Evolutionary conservation across 23 tunicate genomes (phyloP).

Genomic region (Halocynthia roretzi): DNA sequence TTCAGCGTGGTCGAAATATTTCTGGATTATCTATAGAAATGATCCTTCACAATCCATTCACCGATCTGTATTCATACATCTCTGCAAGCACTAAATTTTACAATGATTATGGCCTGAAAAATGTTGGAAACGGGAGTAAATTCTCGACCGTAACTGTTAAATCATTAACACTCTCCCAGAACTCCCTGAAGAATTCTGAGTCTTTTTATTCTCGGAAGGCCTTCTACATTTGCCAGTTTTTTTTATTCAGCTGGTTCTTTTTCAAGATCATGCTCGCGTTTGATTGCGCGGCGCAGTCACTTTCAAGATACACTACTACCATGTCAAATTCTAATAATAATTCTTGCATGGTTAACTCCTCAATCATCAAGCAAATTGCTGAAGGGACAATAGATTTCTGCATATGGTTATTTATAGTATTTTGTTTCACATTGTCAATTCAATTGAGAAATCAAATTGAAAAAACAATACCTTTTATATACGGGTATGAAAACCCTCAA

Average conservation of each 20-base stretch:
- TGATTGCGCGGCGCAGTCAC: background rate
- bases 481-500: constrained; percentile 2
- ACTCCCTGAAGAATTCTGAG: too few relatives aligned
- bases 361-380: background rate
- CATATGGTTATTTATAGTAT: background rate
- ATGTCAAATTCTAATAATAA: background rate
- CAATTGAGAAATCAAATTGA: background rate
- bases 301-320: background rate
- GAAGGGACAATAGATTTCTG: background rate
- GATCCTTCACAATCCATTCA: constrained; percentile 12
- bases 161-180: background rate
- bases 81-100: background rate
- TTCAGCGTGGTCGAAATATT: background rate
- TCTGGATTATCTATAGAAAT: background rate
- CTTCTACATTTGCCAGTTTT: too few relatives aligned
- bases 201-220: too few relatives aligned
- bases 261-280: too few relatives aligned
- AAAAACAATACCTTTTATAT: constrained; percentile 4
- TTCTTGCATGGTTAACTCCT: too few relatives aligned
- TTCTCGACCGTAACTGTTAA: background rate
- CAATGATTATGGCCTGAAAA: background rate
- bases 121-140: background rate
- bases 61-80: constrained; percentile 12
- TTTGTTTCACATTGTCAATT: constrained; percentile 1
- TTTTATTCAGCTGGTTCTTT: too few relatives aligned